Evolutionary conservation across 2,113 vertebrate species (phyloP), one percentile per base, ranked within the genome.

Genomic region (Oryzias javanicus): DNA sequence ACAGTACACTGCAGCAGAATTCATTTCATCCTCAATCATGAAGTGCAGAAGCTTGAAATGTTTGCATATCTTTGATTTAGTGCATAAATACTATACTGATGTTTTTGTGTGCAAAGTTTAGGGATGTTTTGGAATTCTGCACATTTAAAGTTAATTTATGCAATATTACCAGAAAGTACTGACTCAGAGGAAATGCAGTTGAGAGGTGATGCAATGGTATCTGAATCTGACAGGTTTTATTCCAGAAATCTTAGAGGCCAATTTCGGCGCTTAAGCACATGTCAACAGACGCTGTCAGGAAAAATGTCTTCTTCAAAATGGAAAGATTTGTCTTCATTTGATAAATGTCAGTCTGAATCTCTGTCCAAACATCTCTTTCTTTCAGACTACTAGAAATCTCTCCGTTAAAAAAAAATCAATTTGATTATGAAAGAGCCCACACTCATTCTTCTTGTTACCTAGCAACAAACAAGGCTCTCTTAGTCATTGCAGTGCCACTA

Each of bases 391-490:
- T 62, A 71, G 73, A 86, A 68, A 86, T 79, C 76, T 80, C 72
- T 80, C 55, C 58, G 66, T 74, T 74, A 73, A 68, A 74, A 75
- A n/a, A 82, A 80, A 86, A 86, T 89, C 86, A 54, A 87, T 88
- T 88, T 90, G 79, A 89, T 95, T 88, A 85, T 81, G 89, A 87
- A 90, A 90, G 89, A 87, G 86, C 80, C 71, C 60, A 88, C 76
- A 88, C 82, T 89, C 91, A 89, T 91, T 86, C 74, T 72, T 78
- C 81, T 85, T 90, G 92, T 93, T 93, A 91, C 93, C 92, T 93
- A 94, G 91, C 89, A 95, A 92, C 91, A 92, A 90, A 91, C 86
- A 88, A 87, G 91, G 79, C 81, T 85, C 71, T 86, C 85, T 90
- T 88, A 84, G 84, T 89, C 89, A 90, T 88, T 90, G 86, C 87